phyloP scores from a whole-genome alignment of 2,797 vertebrate genomes.

The Hoplostethus mediterraneus region DNA sequence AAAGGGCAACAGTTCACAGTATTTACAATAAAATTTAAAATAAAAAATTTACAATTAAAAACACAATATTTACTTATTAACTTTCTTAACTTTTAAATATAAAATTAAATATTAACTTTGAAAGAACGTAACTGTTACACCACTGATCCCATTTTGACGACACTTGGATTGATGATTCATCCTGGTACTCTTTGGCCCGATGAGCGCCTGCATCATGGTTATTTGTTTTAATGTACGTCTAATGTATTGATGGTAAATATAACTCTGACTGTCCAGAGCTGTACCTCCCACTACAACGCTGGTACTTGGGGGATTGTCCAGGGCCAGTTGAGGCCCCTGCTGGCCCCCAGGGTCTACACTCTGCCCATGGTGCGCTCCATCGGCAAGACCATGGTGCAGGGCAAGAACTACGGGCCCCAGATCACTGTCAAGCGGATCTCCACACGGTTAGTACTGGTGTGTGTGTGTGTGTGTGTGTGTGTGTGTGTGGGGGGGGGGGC shows the following conservation, averaged over 20 bases:
- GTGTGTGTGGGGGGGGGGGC: not conserved
- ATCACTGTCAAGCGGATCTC: conserved; percentile 89
- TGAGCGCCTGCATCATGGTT: not conserved
- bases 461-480: not conserved
- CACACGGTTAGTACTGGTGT: conserved; percentile 75
- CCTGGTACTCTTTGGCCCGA: not conserved
- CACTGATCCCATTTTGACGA: no score
- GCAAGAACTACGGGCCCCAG: conserved; percentile 89
- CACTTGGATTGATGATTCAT: no score
- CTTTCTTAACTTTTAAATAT: no score
- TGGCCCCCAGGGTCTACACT: conserved; percentile 87
- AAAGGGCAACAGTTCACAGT: no score
- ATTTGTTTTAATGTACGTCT: not conserved
- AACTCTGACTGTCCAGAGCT: conserved; percentile 71
- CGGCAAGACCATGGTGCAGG: conserved; percentile 89
- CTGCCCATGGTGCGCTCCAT: conserved; percentile 88
- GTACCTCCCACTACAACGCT: conserved; percentile 85
- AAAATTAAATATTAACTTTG: no score
- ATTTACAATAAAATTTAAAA: no score
- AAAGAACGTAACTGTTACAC: no score
- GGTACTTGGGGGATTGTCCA: conserved; percentile 87
- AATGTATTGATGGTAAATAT: not conserved
- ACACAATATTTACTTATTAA: no score
- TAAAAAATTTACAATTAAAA: no score
- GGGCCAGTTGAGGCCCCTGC: conserved; percentile 85